Evolutionary conservation across 1,140 invertebrate genomes (phyloP).

Genomic region (Ridgeia piscesae): DNA sequence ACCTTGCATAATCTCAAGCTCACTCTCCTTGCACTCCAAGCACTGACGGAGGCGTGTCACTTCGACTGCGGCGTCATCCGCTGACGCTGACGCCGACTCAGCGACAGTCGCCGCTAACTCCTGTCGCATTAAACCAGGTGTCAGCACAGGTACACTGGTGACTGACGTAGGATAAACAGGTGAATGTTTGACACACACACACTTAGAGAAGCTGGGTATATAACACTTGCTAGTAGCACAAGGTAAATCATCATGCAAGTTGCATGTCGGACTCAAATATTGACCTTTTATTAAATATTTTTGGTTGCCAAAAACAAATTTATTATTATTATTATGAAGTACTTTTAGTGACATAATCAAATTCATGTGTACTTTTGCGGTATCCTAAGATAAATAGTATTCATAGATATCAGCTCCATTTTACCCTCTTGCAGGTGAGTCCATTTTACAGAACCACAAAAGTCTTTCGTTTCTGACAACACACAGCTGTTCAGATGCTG

Average conservation of each 20-base stretch:
- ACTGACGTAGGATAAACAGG: background rate
- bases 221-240: background rate
- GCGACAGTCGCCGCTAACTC: background rate
- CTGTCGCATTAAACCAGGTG: background rate
- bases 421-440: background rate
- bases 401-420: background rate
- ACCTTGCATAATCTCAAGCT: background rate
- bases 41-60: background rate
- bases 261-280: background rate
- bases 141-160: background rate
- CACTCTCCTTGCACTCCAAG: background rate
- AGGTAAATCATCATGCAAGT: background rate
- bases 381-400: background rate
- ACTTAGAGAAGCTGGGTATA: background rate
- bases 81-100: background rate
- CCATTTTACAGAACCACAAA: background rate
- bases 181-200: background rate
- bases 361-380: background rate
- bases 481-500: background rate
- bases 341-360: background rate
- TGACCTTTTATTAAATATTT: background rate
- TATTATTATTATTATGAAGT: background rate
- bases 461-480: background rate
- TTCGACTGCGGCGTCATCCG: background rate
- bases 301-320: background rate